Conservation (phyloP, 2,797 vertebrate species). For the Brotogeris chrysoptera region DNA sequence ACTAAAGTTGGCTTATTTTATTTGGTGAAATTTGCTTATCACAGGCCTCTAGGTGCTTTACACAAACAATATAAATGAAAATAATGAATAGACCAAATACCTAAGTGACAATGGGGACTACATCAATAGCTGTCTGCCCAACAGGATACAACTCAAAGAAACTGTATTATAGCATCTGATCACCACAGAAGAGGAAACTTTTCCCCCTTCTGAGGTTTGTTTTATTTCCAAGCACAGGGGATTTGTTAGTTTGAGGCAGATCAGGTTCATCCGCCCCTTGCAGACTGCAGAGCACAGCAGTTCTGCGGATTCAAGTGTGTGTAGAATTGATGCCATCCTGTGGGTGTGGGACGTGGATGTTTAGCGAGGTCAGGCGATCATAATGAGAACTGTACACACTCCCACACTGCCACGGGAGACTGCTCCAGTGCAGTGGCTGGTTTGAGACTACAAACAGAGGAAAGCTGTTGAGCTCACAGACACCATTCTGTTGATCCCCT, state of each 20-base stretch:
- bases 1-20: conserved; percentile 65
- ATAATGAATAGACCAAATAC: conserved; percentile 68
- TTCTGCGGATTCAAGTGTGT: background rate
- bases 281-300: conserved; percentile 37
- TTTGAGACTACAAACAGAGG: background rate
- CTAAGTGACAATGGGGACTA: conserved; percentile 60
- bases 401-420: background rate
- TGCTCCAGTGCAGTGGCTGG: background rate
- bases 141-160: background rate
- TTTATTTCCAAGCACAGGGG: conserved; percentile 35
- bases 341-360: background rate
- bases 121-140: conserved; percentile 61
- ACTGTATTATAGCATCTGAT: conserved; percentile 22
- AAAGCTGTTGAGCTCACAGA: background rate
- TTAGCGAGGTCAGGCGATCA: background rate
- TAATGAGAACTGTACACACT: fast-evolving
- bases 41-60: conserved; percentile 62
- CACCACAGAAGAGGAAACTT: conserved; percentile 8
- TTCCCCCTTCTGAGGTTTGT: background rate
- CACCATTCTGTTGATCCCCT: background rate
- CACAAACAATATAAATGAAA: conserved; percentile 65
- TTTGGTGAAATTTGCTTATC: conserved; percentile 63
- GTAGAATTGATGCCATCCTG: background rate
- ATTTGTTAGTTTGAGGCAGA: conserved; percentile 57
- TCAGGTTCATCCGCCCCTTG: background rate